These are phyloP conservation scores for Mystacides longicornis DNA, from an alignment of 2,888 invertebrate genomes.

Conservation along the genomic window DNA sequence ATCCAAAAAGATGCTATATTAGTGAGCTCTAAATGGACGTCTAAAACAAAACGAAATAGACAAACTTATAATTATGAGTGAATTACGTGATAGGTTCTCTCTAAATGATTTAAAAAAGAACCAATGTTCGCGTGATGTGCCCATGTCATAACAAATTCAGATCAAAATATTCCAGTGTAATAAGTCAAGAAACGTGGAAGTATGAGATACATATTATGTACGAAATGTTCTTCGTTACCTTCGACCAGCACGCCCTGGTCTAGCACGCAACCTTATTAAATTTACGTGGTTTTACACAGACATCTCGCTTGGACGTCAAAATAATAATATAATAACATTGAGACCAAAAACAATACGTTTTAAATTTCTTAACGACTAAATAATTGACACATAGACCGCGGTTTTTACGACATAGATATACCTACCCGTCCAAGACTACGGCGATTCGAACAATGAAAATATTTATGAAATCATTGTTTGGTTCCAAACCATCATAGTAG, in stretches of 20 bases:
- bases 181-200: no score
- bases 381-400: background rate
- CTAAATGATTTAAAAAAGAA: no score
- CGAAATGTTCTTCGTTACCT: background rate
- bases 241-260: background rate
- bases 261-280: background rate
- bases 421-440: background rate
- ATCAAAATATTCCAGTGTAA: no score
- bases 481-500: no score
- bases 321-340: background rate
- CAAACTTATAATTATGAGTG: no score
- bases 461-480: background rate
- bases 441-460: background rate
- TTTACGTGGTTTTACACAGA: background rate
- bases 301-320: background rate
- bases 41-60: no score
- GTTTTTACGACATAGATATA: background rate
- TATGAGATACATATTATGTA: background rate
- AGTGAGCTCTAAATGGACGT: no score
- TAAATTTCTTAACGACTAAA: background rate
- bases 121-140: no score
- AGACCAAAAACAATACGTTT: background rate
- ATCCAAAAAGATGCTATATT: no score
- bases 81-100: no score
- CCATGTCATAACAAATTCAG: no score